Evolutionary conservation across 53 echinoderm and acorn worm species (phyloP).

Genomic region (Luidia sarsii): DNA sequence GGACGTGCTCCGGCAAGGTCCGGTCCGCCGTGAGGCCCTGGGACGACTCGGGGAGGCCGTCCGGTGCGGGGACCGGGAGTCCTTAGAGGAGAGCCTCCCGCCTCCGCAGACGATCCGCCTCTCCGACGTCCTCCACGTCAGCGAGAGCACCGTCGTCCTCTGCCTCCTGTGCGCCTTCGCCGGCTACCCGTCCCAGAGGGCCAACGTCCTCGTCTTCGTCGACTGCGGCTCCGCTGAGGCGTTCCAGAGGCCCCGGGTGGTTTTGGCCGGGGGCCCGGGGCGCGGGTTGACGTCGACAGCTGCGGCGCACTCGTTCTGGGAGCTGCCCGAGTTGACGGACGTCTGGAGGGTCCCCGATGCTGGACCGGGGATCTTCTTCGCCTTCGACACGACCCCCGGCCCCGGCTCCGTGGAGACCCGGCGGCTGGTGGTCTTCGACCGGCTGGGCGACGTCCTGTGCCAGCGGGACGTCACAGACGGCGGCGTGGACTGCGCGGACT

Average conservation of each 20-base stretch:
- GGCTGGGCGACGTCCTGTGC: not conserved
- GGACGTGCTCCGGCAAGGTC: no score
- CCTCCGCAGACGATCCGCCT: conserved; percentile 16
- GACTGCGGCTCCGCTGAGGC: not conserved
- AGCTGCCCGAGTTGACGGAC: not conserved
- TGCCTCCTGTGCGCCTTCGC: not conserved
- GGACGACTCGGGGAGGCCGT: not conserved
- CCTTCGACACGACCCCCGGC: not conserved
- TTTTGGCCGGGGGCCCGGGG: no score
- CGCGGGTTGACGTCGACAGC: not conserved
- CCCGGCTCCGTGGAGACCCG: not conserved
- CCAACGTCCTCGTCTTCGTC: conserved; percentile 12
- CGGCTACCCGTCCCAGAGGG: not conserved
- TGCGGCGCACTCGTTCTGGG: not conserved
- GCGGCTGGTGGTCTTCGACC: conserved; percentile 21
- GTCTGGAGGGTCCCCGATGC: not conserved
- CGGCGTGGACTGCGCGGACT: not conserved
- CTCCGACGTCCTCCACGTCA: conserved; percentile 1
- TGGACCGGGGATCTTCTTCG: not conserved
- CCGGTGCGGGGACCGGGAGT: not conserved
- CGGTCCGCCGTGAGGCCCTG: no score
- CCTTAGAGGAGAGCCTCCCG: not conserved
- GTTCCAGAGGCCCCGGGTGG: not conserved
- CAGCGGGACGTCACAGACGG: not conserved
- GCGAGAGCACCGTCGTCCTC: conserved; percentile 16